These are phyloP conservation scores for Myiotriccus ornatus DNA, from an alignment of 2,797 vertebrate genomes.

Conservation along the genomic window DNA sequence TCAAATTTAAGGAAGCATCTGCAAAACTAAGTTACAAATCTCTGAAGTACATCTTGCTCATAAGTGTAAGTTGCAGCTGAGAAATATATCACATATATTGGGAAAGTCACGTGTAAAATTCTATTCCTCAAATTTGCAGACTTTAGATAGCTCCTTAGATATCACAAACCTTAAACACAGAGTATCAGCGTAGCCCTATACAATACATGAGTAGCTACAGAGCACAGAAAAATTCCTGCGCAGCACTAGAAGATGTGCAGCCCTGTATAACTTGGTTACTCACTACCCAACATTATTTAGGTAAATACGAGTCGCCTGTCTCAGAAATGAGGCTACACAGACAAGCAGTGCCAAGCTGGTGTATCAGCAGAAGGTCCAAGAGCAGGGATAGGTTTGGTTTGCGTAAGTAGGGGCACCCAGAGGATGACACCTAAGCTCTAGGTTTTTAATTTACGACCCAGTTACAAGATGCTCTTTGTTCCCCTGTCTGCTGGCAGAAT, in stretches of 20 bases:
- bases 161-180: not conserved
- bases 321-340: not conserved
- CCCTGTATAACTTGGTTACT: not conserved
- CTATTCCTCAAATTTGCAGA: not conserved
- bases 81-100: not conserved
- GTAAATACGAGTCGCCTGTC: not conserved
- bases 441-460: not conserved
- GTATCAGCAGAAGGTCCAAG: not conserved
- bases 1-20: not conserved
- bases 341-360: not conserved
- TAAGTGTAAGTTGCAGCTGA: not conserved
- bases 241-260: not conserved
- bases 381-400: not conserved
- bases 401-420: not conserved
- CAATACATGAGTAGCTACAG: not conserved
- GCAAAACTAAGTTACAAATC: not conserved
- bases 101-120: fast-evolving
- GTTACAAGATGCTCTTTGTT: not conserved
- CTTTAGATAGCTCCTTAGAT: not conserved
- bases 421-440: not conserved
- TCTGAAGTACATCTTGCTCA: not conserved
- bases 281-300: no score
- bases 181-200: not conserved
- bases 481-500: not conserved
- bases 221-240: not conserved